phyloP scores from a whole-genome alignment of 2,888 invertebrate genomes.

The Nymphalis urticae region DNA sequence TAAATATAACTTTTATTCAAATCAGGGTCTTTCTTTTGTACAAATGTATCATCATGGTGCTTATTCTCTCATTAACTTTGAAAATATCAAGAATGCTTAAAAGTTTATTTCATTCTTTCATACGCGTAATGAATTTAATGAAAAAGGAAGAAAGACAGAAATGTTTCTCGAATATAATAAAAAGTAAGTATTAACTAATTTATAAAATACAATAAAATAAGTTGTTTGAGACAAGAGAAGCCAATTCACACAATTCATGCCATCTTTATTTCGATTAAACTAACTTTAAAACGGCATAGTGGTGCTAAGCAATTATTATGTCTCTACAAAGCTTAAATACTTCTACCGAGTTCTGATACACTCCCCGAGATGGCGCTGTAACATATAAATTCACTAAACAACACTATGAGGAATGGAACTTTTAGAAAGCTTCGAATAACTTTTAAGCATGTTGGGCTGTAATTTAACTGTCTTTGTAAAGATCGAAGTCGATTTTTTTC shows the following conservation, averaged over 20 bases:
- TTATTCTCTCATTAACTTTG: too few species aligned
- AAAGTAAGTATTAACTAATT: too few species aligned
- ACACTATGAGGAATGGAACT: slow-evolving; percentile 9
- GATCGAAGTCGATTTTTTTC: neutral
- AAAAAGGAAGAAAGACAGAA: too few species aligned
- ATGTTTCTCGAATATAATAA: too few species aligned
- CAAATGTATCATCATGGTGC: too few species aligned
- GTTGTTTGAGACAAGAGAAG: neutral
- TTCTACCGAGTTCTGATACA: neutral
- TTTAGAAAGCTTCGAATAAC: slow-evolving; percentile 19
- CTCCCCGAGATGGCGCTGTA: slow-evolving; percentile 20
- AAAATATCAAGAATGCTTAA: too few species aligned
- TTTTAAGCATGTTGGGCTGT: neutral
- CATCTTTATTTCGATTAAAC: neutral
- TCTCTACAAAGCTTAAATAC: neutral
- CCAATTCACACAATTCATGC: too few species aligned
- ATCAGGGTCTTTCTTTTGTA: too few species aligned
- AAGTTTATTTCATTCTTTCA: too few species aligned
- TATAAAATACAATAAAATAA: too few species aligned
- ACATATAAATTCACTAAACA: slow-evolving; percentile 14
- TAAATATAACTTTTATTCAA: too few species aligned
- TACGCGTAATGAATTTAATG: too few species aligned
- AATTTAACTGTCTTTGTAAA: neutral
- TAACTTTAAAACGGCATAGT: neutral
- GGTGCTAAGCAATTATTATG: neutral